Conservation (phyloP, 2,888 invertebrate genomes). For the Hartigia nigra region DNA sequence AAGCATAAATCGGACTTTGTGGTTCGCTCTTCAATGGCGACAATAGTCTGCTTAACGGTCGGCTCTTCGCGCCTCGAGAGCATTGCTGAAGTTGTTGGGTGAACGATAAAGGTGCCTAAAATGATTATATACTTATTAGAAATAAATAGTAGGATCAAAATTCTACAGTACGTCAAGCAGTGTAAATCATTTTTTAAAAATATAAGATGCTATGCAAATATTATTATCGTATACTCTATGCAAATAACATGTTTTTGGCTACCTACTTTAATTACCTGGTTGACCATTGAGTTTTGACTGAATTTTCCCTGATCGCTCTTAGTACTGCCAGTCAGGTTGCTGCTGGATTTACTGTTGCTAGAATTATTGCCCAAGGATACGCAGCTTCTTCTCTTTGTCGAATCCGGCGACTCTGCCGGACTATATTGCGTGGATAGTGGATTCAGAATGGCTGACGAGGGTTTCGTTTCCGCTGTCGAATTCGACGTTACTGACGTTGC, state of each 20-base stretch:
- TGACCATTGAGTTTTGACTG: conserved; percentile 60
- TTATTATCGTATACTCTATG: background rate
- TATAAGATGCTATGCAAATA: background rate
- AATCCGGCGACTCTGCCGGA: conserved; percentile 65
- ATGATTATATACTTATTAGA: conserved; percentile 32
- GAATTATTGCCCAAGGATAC: conserved; percentile 76
- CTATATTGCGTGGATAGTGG: conserved; percentile 66
- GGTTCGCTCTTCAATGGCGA: conserved; percentile 75
- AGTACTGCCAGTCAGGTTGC: conserved; percentile 80
- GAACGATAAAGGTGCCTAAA: conserved; percentile 81
- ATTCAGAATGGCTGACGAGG: conserved; percentile 71
- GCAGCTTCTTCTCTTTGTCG: conserved; percentile 68
- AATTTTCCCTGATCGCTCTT: conserved; percentile 69
- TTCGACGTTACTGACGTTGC: conserved; percentile 66
- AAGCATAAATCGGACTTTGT: conserved; percentile 82
- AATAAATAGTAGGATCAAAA: conserved; percentile 28
- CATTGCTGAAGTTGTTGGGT: conserved; percentile 93
- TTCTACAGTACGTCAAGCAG: background rate
- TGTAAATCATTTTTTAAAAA: background rate
- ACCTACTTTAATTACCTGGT: conserved; percentile 59
- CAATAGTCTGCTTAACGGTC: conserved; percentile 73
- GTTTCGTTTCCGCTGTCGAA: conserved; percentile 74
- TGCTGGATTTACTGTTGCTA: conserved; percentile 83
- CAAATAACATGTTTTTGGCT: background rate
- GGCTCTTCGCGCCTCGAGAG: conserved; percentile 75